These are phyloP conservation scores for Lithophane socia DNA, from an alignment of 2,888 invertebrate species.

Conservation along the genomic window DNA sequence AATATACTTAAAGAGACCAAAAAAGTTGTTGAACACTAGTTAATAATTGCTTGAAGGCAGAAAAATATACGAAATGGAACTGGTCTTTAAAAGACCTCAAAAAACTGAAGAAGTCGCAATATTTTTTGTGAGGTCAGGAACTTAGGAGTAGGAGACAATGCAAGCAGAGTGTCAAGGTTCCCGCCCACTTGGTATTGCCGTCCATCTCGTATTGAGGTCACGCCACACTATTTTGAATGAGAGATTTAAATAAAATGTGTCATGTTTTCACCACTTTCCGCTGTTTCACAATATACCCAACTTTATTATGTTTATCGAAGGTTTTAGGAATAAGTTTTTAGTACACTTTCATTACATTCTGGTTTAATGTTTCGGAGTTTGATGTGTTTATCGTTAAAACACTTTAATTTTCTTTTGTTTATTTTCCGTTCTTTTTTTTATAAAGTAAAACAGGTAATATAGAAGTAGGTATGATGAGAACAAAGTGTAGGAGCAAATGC, in stretches of 20 bases:
- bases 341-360: conserved; percentile 43
- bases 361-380: conserved; percentile 20
- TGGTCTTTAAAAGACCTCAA: neutral
- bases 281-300: conserved; percentile 73
- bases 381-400: conserved; percentile 27
- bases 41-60: neutral
- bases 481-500: no score
- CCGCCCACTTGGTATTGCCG: conserved; percentile 63
- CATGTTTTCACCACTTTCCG: conserved; percentile 76
- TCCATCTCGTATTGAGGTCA: conserved; percentile 72
- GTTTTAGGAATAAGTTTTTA: conserved; percentile 49
- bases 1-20: neutral
- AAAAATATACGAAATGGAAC: neutral
- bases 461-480: no score
- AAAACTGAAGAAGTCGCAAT: neutral
- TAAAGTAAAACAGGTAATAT: no score
- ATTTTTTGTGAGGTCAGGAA: conserved; percentile 32
- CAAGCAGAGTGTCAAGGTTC: conserved; percentile 75
- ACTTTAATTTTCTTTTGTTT: conserved; percentile 20
- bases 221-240: conserved; percentile 78
- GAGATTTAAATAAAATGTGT: conserved; percentile 77
- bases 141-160: conserved; percentile 38
- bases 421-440: neutral
- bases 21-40: neutral
- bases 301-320: conserved; percentile 65